These are phyloP conservation scores for Brachypterus glaber DNA, from an alignment of 2,888 invertebrate species.

Conservation along the genomic window DNA sequence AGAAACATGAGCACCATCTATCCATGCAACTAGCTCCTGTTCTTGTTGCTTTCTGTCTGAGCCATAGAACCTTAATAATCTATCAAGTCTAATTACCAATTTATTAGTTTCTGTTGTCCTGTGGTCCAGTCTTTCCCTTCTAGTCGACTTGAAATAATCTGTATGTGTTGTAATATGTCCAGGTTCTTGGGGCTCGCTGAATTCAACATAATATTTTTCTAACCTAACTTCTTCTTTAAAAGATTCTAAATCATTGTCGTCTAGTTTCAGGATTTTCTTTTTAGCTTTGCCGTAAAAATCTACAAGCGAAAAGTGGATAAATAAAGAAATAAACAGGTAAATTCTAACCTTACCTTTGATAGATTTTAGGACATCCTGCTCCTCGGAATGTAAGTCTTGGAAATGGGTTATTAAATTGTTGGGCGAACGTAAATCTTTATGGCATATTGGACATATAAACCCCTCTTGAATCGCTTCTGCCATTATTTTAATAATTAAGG, in stretches of 20 bases:
- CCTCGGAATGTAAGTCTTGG: constrained; percentile 78
- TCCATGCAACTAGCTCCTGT: constrained; percentile 79
- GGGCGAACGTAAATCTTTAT: constrained; percentile 79
- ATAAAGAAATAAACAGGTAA: constrained; percentile 3
- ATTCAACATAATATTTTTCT: constrained; percentile 39
- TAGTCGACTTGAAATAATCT: constrained; percentile 63
- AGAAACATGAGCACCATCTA: constrained; percentile 81
- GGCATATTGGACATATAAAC: constrained; percentile 91
- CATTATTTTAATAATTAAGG: too few species aligned
- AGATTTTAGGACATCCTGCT: constrained; percentile 71
- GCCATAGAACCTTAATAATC: constrained; percentile 67
- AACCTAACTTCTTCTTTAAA: constrained; percentile 44
- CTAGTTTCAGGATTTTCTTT: constrained; percentile 71
- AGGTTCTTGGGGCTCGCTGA: constrained; percentile 52
- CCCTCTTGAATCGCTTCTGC: constrained; percentile 65
- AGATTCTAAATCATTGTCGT: constrained; percentile 55
- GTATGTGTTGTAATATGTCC: constrained; percentile 59
- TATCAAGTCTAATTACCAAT: constrained; percentile 84
- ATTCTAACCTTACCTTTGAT: constrained; percentile 52
- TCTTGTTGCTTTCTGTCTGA: constrained; percentile 65
- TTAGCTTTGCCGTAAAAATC: constrained; percentile 80
- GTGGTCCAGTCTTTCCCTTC: constrained; percentile 64
- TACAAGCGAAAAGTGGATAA: constrained; percentile 27
- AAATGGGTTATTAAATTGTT: constrained; percentile 79
- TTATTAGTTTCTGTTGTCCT: constrained; percentile 94